Percentiles rank a stretch among this genome's conserved stretches.
Conservation (phyloP, 2,113 vertebrate genomes). For the Psilopsiagon aymara region DNA sequence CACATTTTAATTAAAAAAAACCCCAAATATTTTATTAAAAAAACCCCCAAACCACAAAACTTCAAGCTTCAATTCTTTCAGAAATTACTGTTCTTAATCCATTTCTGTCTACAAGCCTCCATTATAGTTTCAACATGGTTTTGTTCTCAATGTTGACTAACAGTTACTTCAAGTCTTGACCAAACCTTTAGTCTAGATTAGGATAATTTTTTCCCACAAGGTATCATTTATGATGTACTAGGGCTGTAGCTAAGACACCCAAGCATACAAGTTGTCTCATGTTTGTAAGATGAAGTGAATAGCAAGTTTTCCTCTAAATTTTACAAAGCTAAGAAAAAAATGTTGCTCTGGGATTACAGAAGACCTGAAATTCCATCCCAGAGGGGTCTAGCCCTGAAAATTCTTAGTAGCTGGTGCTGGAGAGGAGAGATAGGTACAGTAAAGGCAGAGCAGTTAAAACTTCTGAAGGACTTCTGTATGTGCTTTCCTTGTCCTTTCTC, state of each 20-base stretch:
- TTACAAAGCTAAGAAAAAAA: background rate
- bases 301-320: background rate
- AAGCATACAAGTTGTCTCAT: background rate
- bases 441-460: background rate
- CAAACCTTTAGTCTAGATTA: background rate
- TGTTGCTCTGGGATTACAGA: background rate
- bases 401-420: background rate
- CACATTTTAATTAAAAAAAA: background rate
- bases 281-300: background rate
- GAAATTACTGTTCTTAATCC: background rate
- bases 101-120: background rate
- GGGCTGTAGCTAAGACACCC: background rate
- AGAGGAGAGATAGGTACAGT: background rate
- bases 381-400: background rate
- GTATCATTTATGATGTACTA: background rate
- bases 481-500: background rate
- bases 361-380: background rate
- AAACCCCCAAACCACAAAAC: background rate
- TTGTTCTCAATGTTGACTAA: background rate
- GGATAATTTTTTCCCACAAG: background rate
- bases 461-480: background rate
- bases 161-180: background rate
- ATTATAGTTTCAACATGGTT: background rate
- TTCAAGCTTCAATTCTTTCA: background rate
- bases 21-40: background rate